Conservation (phyloP, 2,888 invertebrate species). For the Drosophila meridionalis region DNA sequence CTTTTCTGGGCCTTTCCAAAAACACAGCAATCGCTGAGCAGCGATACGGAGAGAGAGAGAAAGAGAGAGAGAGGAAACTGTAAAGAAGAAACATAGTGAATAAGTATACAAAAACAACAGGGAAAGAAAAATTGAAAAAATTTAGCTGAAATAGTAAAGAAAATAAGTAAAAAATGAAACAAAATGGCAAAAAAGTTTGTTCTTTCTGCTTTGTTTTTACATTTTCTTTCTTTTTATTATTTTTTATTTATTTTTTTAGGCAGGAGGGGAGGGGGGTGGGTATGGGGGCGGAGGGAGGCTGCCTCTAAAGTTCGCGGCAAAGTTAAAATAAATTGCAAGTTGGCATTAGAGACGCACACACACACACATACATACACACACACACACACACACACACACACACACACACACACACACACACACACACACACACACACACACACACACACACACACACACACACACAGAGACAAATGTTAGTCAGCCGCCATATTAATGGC, state of each 20-base stretch:
- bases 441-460: slow-evolving; percentile 36
- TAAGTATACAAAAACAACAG: slow-evolving; percentile 37
- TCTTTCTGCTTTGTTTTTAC: slow-evolving; percentile 44
- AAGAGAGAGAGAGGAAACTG: slow-evolving; percentile 2
- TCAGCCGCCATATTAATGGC: slow-evolving; percentile 83
- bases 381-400: slow-evolving; percentile 34
- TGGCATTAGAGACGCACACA: slow-evolving; percentile 80
- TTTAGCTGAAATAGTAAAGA: slow-evolving; percentile 75
- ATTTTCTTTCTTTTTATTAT: slow-evolving; percentile 17
- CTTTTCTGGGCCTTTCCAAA: slow-evolving; percentile 38
- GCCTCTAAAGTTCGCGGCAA: slow-evolving; percentile 79
- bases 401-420: slow-evolving; percentile 42
- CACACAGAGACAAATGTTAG: slow-evolving; percentile 67
- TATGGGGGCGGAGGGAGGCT: slow-evolving; percentile 13
- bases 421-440: slow-evolving; percentile 31
- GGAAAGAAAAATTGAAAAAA: slow-evolving; percentile 41
- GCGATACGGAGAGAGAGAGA: background rate
- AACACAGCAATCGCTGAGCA: background rate
- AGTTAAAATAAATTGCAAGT: slow-evolving; percentile 78
- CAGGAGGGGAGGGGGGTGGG: background rate
- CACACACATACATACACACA: slow-evolving; percentile 31
- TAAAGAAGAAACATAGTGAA: slow-evolving; percentile 9
- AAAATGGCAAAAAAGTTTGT: slow-evolving; percentile 72
- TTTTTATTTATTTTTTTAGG: slow-evolving; percentile 23
- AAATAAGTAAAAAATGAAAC: slow-evolving; percentile 61